These are phyloP conservation scores for Anthrax anthrax DNA, from an alignment of 2,888 invertebrate species.

Conservation along the genomic window DNA sequence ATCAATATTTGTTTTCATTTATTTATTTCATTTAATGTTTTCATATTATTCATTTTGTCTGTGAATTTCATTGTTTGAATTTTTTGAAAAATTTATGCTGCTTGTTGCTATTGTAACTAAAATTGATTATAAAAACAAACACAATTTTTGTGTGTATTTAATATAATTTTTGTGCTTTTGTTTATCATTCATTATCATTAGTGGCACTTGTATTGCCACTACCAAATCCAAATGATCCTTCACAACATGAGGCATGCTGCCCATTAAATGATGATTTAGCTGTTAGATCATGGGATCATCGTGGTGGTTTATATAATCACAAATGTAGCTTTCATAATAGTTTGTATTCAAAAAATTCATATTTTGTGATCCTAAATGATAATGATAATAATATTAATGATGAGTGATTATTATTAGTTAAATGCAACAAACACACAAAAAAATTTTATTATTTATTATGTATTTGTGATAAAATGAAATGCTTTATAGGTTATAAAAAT, in stretches of 20 bases:
- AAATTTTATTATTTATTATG: not conserved
- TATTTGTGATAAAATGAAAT: too few relatives aligned
- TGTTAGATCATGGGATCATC: not conserved
- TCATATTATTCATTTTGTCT: too few relatives aligned
- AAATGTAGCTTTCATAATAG: slow-evolving; percentile 12
- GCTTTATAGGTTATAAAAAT: too few relatives aligned
- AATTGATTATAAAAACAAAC: too few relatives aligned
- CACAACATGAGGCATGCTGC: slow-evolving; percentile 84
- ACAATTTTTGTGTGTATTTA: too few relatives aligned
- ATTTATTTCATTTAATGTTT: too few relatives aligned
- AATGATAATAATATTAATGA: not conserved
- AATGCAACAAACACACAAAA: not conserved
- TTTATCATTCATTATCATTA: slow-evolving; percentile 17
- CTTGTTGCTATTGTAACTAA: too few relatives aligned
- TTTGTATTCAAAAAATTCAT: slow-evolving; percentile 8
- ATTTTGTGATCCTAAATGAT: slow-evolving; percentile 10
- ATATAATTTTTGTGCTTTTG: not conserved
- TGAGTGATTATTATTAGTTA: not conserved
- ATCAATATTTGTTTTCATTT: too few relatives aligned
- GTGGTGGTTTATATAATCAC: slow-evolving; percentile 7
- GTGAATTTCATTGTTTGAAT: too few relatives aligned
- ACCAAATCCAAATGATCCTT: slow-evolving; percentile 74
- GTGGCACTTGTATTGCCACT: slow-evolving; percentile 65
- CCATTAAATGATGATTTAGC: slow-evolving; percentile 46
- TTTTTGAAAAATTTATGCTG: too few relatives aligned